These are phyloP conservation scores for Cheiracanthium punctorium DNA, from an alignment of 2,888 invertebrate species.

Conservation along the genomic window DNA sequence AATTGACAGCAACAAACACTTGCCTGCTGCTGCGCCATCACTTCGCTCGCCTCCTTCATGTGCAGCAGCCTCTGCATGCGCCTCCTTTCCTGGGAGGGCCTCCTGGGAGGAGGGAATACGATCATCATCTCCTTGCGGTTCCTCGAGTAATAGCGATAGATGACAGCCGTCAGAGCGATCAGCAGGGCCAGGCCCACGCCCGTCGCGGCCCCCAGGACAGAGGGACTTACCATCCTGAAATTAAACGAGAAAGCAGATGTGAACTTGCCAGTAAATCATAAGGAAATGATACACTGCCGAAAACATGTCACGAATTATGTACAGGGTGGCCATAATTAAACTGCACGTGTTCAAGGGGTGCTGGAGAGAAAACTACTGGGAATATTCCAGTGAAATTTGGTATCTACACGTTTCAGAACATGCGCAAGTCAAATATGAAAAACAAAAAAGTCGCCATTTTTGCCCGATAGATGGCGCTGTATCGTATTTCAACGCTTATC, in stretches of 20 bases:
- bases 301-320: too few relatives aligned
- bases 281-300: too few relatives aligned
- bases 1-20: constrained; percentile 18
- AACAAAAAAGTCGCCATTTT: too few relatives aligned
- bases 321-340: too few relatives aligned
- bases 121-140: constrained; percentile 63
- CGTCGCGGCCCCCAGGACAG: constrained; percentile 82
- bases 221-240: constrained; percentile 81
- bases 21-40: constrained; percentile 65
- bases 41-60: constrained; percentile 57
- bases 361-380: too few relatives aligned
- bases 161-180: constrained; percentile 82
- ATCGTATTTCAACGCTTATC: too few relatives aligned
- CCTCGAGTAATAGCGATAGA: constrained; percentile 81
- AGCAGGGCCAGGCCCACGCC: constrained; percentile 82
- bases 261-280: too few relatives aligned
- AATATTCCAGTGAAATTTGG: too few relatives aligned
- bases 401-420: too few relatives aligned
- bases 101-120: constrained; percentile 53
- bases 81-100: constrained; percentile 40
- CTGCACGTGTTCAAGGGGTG: too few relatives aligned
- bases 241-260: not conserved
- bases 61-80: constrained; percentile 37
- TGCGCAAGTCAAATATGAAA: too few relatives aligned
- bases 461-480: too few relatives aligned